Conservation (phyloP, 2,113 vertebrate genomes). For the Scartelaos histophorus region DNA sequence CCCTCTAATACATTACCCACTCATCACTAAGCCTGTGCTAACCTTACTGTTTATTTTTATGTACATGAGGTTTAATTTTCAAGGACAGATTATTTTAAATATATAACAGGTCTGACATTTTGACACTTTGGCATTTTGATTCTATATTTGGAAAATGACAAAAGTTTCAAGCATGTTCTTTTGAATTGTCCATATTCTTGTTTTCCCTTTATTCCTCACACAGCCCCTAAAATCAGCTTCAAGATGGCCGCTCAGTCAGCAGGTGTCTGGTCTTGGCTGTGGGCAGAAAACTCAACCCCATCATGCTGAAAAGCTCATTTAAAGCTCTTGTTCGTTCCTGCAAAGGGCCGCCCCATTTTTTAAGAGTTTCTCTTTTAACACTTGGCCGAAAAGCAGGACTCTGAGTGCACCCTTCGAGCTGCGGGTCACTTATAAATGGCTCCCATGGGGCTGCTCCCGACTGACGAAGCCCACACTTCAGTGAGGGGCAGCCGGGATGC, state of each 20-base stretch:
- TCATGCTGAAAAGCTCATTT: conserved; percentile 71
- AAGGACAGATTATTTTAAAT: neutral
- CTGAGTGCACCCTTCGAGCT: conserved; percentile 49
- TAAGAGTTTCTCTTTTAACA: conserved; percentile 76
- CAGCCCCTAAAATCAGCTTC: conserved; percentile 26
- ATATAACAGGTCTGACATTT: no score
- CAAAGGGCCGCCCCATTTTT: conserved; percentile 64
- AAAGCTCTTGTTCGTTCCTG: conserved; percentile 37
- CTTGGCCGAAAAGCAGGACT: conserved; percentile 63
- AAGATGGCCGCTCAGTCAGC: conserved; percentile 65
- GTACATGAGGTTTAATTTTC: neutral
- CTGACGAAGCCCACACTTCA: conserved; percentile 62
- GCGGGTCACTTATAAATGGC: conserved; percentile 60
- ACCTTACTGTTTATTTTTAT: neutral
- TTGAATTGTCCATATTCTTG: neutral
- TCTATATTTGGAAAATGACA: no score
- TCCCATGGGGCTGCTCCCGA: conserved; percentile 59
- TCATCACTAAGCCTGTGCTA: neutral
- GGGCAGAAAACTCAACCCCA: conserved; percentile 45
- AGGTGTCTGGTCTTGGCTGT: conserved; percentile 38
- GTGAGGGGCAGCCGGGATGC: neutral
- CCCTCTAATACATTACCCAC: neutral
- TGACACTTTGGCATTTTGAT: no score
- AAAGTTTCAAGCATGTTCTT: no score
- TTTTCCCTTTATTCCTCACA: conserved; percentile 8